phyloP scores from a whole-genome alignment of 2,797 vertebrate genomes.

The Catostomus latipinnis region DNA sequence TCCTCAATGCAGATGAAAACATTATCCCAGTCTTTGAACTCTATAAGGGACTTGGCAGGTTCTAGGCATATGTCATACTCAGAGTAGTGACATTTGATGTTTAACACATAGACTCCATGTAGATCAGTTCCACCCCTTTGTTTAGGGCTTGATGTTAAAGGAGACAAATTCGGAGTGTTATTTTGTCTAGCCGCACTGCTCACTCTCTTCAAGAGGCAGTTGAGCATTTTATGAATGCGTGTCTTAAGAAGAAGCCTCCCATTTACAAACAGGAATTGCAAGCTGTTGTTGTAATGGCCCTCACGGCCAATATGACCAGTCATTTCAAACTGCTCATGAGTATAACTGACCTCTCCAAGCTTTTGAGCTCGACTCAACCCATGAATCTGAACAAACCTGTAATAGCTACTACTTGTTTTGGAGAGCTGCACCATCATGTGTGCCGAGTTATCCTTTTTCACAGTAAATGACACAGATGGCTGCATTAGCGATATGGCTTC shows the following conservation, averaged over 20 bases:
- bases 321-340: constrained; percentile 81
- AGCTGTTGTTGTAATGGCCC: constrained; percentile 91
- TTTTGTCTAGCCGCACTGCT: constrained; percentile 80
- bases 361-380: constrained; percentile 84
- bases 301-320: constrained; percentile 87
- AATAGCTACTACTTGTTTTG: constrained; percentile 85
- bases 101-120: constrained; percentile 87
- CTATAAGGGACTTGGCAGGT: constrained; percentile 92
- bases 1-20: constrained; percentile 86
- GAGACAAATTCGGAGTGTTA: constrained; percentile 67
- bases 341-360: constrained; percentile 82
- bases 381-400: constrained; percentile 93
- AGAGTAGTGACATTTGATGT: constrained; percentile 85
- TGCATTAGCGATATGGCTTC: constrained; percentile 92
- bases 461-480: constrained; percentile 89
- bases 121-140: constrained; percentile 82
- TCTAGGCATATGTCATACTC: constrained; percentile 95
- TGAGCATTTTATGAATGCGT: constrained; percentile 90
- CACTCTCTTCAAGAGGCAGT: constrained; percentile 86
- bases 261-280: constrained; percentile 94
- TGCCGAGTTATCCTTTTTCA: constrained; percentile 88
- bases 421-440: constrained; percentile 89
- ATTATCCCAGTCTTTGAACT: constrained; percentile 93
- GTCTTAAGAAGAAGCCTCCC: constrained; percentile 90
- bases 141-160: constrained; percentile 75